A percentile compares a stretch with the other conserved stretches of the same genome.
Conservation (phyloP, 1,140 invertebrate species). For the Drosophila micromelanica region DNA sequence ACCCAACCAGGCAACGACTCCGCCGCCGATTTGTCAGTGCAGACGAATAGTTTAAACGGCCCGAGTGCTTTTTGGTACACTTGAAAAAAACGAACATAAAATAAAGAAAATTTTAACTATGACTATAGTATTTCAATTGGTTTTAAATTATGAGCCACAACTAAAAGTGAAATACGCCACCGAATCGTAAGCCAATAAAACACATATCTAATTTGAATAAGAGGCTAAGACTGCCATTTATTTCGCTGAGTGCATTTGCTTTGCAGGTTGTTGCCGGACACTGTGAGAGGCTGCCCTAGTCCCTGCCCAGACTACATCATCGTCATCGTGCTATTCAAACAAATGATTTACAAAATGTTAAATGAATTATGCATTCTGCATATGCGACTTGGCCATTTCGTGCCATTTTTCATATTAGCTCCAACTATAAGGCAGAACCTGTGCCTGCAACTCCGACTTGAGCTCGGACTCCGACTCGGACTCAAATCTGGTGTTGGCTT, state of each 20-base stretch:
- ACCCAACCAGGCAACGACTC: constrained; percentile 23
- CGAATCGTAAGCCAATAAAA: too few relatives aligned
- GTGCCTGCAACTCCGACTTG: constrained; percentile 11
- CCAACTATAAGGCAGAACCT: constrained; percentile 32
- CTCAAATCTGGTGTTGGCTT: constrained; percentile 73
- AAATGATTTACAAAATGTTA: constrained; percentile 84
- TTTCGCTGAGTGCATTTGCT: constrained; percentile 6
- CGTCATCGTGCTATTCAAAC: constrained; percentile 83
- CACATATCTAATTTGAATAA: too few relatives aligned
- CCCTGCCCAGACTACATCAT: constrained; percentile 44
- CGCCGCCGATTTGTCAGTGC: constrained; percentile 72
- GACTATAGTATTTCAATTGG: too few relatives aligned
- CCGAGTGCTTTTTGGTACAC: constrained; percentile 25
- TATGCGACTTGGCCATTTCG: constrained; percentile 65
- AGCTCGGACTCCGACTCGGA: neutral
- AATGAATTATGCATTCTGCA: constrained; percentile 84
- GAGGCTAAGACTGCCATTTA: neutral
- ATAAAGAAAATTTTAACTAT: too few relatives aligned
- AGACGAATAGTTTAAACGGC: constrained; percentile 77
- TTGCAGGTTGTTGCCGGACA: constrained; percentile 14
- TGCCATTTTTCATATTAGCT: constrained; percentile 75
- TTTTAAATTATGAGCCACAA: too few relatives aligned
- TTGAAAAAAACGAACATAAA: neutral
- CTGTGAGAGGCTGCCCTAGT: constrained; percentile 28
- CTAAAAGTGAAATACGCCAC: too few relatives aligned